Evolutionary conservation across 1,140 invertebrate species (phyloP), one percentile per base, ranked within the genome.

Genomic region (Stegodyphus mimosarum): DNA sequence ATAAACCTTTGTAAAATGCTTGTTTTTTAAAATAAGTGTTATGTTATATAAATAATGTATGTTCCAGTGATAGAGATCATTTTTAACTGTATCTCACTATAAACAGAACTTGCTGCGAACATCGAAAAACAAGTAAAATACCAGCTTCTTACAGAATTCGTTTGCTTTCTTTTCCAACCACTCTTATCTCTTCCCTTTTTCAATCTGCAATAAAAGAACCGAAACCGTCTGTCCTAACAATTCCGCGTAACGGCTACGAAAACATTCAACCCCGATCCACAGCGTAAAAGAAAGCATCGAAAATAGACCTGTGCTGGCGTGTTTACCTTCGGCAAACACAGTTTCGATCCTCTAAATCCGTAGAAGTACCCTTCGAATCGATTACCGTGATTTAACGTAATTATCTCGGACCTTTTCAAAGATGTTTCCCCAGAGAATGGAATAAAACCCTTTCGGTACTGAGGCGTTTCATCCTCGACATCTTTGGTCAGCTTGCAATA

Each of bases 311-410:
- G 51, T 51, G 48, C 51, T 7, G 71, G 76, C 50, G 49, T 81
- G 79, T 81, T 81, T 81, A 81, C 79, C 52, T 33, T 52, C 49
- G 70, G 49, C 69, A 63, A 77, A 77, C 75, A 77, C 52, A 49
- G 72, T 48, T 33, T 50, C 53, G 73, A 80, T 80, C 67, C 51
- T 48, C 53, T 50, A 71, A 81, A 80, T 80, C 67, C 51, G 50
- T 18, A 70, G 64, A 80, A 80, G 77, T 70, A 51, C 79, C 69
- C 69, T 81, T 48, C 10, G 53, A 81, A 73, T 81, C 79, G 79
- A 81, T 81, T 81, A 81, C 79, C 70, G 79, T 81, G 79, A 81
- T 81, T 81, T 81, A 81, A 81, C 70, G 70, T 81, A 81, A 81
- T 81, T 81, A 81, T 81, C 79, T 33, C 6, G 63, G 75, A 66